Conservation (phyloP, 2,113 vertebrate species). For the Tachysurus vachellii region DNA sequence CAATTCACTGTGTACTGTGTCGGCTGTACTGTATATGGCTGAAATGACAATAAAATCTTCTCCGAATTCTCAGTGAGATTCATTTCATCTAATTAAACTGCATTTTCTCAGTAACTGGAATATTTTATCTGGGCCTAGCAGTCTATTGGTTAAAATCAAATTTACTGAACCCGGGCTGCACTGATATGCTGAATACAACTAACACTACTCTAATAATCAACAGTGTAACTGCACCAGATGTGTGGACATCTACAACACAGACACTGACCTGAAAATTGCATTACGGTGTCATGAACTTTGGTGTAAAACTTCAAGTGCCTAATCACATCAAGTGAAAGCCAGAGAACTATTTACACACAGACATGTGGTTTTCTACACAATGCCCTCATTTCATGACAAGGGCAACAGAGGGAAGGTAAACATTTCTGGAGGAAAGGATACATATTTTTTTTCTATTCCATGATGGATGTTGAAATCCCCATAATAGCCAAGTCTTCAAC, state of each 20-base stretch:
- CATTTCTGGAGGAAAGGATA: not conserved
- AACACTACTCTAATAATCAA: constrained; percentile 17
- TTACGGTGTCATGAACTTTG: not conserved
- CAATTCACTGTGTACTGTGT: no score
- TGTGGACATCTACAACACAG: not conserved
- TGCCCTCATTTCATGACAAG: not conserved
- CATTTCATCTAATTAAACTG: not conserved
- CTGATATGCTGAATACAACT: not conserved
- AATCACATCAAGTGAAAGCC: not conserved
- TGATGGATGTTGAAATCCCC: not conserved
- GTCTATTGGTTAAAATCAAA: not conserved
- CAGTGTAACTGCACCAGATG: constrained; percentile 7
- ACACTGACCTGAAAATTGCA: not conserved
- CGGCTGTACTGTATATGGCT: no score
- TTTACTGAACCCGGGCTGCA: not conserved
- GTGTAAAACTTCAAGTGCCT: not conserved
- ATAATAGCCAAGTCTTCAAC: not conserved
- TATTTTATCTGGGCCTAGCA: not conserved
- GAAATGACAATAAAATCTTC: no score
- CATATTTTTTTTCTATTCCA: not conserved
- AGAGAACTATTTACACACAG: not conserved
- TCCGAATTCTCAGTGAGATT: not conserved
- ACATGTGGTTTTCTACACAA: not conserved
- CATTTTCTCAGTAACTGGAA: not conserved
- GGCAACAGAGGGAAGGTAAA: not conserved